Percentiles rank a stretch among this genome's conserved stretches.
Evolutionary conservation across 2,888 invertebrate species (phyloP).

Genomic region (Andrena bucephala): DNA sequence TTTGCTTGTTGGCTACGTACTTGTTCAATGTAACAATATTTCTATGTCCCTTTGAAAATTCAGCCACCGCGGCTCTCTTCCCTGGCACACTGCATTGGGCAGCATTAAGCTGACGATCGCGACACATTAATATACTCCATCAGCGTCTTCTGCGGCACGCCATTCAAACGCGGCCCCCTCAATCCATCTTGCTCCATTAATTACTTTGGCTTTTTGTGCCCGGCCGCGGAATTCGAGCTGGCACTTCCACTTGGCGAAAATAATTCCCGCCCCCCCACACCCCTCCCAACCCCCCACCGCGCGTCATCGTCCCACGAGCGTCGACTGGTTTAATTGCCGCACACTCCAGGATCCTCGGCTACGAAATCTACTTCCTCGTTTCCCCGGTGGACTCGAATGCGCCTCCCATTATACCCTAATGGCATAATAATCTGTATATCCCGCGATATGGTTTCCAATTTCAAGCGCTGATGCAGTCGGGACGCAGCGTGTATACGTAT

Average conservation of each 20-base stretch:
- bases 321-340: slow-evolving; percentile 70
- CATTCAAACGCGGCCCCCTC: slow-evolving; percentile 36
- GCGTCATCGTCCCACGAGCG: slow-evolving; percentile 60
- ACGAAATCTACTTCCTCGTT: slow-evolving; percentile 70
- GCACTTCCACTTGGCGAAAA: slow-evolving; percentile 57
- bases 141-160: slow-evolving; percentile 17
- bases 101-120: slow-evolving; percentile 45
- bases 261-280: slow-evolving; percentile 57
- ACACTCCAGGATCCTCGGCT: slow-evolving; percentile 49
- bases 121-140: slow-evolving; percentile 53
- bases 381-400: slow-evolving; percentile 64
- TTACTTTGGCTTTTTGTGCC: slow-evolving; percentile 54
- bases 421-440: slow-evolving; percentile 79
- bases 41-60: neutral
- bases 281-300: neutral
- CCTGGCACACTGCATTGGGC: neutral
- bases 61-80: neutral
- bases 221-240: slow-evolving; percentile 25
- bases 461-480: slow-evolving; percentile 73
- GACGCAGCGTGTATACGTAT: slow-evolving; percentile 56
- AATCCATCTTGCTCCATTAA: slow-evolving; percentile 59
- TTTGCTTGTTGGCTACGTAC: neutral
- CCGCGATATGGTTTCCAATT: slow-evolving; percentile 78
- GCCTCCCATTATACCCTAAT: slow-evolving; percentile 74
- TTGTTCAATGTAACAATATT: neutral